A percentile compares a stretch with the other conserved stretches of the same genome.
Conservation (phyloP, 2,888 invertebrate genomes). For the Mesorhabditis sp. region DNA sequence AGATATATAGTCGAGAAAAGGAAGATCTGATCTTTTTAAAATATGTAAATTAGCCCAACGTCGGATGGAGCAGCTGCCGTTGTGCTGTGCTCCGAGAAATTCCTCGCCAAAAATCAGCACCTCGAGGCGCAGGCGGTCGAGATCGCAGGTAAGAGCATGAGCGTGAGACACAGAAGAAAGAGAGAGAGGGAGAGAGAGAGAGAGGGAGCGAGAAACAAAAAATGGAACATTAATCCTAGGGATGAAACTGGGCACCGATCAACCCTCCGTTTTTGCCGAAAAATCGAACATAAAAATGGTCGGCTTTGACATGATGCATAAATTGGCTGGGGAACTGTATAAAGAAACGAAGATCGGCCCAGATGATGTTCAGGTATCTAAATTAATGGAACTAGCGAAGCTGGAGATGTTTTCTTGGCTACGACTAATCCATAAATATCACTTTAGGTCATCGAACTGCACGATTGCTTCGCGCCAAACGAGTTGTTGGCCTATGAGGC, state of each 20-base stretch:
- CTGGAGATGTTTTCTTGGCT: neutral
- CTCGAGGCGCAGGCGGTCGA: conserved; percentile 87
- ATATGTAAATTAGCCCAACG: conserved; percentile 69
- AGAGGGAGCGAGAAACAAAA: no score
- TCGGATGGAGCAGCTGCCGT: conserved; percentile 96
- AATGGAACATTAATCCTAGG: no score
- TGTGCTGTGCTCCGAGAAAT: conserved; percentile 83
- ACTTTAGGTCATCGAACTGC: conserved; percentile 73
- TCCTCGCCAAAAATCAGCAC: conserved; percentile 73
- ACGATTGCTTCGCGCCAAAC: conserved; percentile 96
- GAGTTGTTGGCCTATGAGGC: conserved; percentile 96
- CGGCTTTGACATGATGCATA: conserved; percentile 55
- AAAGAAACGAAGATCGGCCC: conserved; percentile 67
- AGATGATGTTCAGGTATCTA: conserved; percentile 58
- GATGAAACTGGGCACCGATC: conserved; percentile 93
- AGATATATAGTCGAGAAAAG: neutral
- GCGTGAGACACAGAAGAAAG: no score
- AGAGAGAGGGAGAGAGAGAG: no score
- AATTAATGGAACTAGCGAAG: neutral
- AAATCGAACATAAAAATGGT: conserved; percentile 71
- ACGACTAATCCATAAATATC: neutral
- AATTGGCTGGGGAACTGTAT: conserved; percentile 70
- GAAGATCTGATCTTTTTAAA: neutral
- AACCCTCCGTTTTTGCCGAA: conserved; percentile 77
- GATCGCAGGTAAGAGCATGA: conserved; percentile 69